Base-by-base conservation (phyloP, 30 jellyfish, hydroid and myxozoan species). In the Catostylus mosaicus region DNA sequence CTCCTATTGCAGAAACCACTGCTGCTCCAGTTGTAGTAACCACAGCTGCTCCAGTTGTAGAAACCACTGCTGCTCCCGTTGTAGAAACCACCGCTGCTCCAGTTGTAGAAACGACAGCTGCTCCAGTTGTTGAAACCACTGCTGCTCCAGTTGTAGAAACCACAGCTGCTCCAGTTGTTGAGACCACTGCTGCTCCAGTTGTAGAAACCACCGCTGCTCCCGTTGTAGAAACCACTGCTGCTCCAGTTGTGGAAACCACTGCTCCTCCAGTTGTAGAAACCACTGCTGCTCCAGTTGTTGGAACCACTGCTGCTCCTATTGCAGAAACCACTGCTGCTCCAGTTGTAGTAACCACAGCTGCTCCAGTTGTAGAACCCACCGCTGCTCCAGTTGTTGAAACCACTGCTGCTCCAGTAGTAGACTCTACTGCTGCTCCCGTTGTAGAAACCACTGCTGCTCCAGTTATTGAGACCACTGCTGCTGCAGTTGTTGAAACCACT, bases 361-460 rank as follows among this genome's bases (percentile, higher is more conserved):
- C 90, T 30, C 73, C 82, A n/a, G 50, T 52, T 30, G 75, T 80
- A 9, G 16, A 51, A 14, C 60, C 68, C n/a, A 80, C 90, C 3
- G 48, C 90, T n/a, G 27, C 18, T 11, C 63, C 81, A 50, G 22
- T 64, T 50, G 75, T 22, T 29, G 87, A 26, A 8, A 75, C 87
- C n/a, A 47, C 87, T 7, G 83, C 74, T 63, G 83, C 59, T 23
- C 83, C 84, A 36, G 90, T 62, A 38, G 83, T 63, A 9, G 90
- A 69, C 5, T 40, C 76, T 7, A 77, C 88, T 3, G 78, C 77
- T 38, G 88, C 88, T 30, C 78, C 88, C 31, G 88, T 56, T 23
- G 78, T 51, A 11, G 66, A 63, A 20, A 54, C 88, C 27, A 56
- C 77, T 4, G 88, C 88, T 56, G 70, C 88, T 4, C 78, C 76